These are phyloP conservation scores for Laticauda colubrina DNA, from an alignment of 2,113 vertebrate genomes.

Conservation along the genomic window DNA sequence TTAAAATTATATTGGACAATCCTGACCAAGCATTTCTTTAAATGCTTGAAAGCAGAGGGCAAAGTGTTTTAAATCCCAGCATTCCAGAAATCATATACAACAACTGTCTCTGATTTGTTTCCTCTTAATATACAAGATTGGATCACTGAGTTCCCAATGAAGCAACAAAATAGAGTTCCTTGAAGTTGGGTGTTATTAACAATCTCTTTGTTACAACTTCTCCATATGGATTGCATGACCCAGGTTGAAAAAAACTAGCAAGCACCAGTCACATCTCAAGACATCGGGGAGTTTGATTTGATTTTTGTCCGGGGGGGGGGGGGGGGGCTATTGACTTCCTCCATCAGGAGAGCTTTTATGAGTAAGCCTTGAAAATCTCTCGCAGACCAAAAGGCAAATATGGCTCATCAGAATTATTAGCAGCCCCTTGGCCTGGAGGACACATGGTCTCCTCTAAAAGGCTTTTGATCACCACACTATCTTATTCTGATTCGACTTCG, in stretches of 20 bases:
- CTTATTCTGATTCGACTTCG: conserved; percentile 93
- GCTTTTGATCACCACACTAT: conserved; percentile 87
- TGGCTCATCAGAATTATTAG: conserved; percentile 75
- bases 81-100: not conserved
- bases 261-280: conserved; percentile 87
- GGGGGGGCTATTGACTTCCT: conserved; percentile 82
- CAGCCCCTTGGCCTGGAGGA: conserved; percentile 75
- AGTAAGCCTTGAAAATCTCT: conserved; percentile 71
- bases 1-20: not conserved
- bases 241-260: conserved; percentile 83
- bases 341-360: conserved; percentile 82
- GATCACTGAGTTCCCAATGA: conserved; percentile 39
- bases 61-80: not conserved
- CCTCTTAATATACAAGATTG: conserved; percentile 44
- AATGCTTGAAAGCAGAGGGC: not conserved
- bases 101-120: conserved; percentile 33
- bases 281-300: conserved; percentile 54
- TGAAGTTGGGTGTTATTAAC: conserved; percentile 54
- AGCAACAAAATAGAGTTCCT: conserved; percentile 51
- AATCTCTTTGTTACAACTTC: conserved; percentile 59
- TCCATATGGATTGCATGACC: conserved; percentile 68
- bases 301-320: conserved; percentile 86
- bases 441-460: conserved; percentile 82
- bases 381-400: conserved; percentile 73
- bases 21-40: conserved; percentile 35